Percentiles rank a stretch among this genome's conserved stretches.
phyloP scores from a whole-genome alignment of 2,113 vertebrate species.

The Ciconia stormi region DNA sequence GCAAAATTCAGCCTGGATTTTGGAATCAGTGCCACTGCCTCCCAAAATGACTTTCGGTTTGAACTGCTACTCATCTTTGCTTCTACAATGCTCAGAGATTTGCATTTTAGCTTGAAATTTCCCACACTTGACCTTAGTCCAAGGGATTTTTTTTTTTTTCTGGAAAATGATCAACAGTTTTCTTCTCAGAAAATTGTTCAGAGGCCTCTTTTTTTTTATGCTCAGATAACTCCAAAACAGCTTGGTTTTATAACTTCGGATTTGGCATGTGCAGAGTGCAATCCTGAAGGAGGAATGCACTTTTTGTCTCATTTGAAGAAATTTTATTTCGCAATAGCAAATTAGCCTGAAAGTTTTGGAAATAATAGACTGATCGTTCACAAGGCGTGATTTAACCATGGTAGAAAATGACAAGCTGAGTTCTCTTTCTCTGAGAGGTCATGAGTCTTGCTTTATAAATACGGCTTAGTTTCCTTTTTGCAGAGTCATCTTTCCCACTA shows the following conservation, averaged over 20 bases:
- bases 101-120: slow-evolving; percentile 1
- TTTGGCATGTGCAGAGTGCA: slow-evolving; percentile 14
- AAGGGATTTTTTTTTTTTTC: background rate
- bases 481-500: slow-evolving; percentile 51
- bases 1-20: background rate
- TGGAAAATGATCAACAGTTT: background rate
- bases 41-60: background rate
- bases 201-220: background rate
- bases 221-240: slow-evolving; percentile 2
- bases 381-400: background rate
- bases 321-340: slow-evolving; percentile 29
- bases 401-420: slow-evolving; percentile 30
- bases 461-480: slow-evolving; percentile 44
- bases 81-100: background rate
- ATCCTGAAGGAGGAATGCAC: slow-evolving; percentile 18
- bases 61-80: background rate
- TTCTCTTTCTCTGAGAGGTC: background rate
- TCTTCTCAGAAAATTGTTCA: background rate
- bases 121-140: background rate
- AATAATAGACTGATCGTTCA: background rate
- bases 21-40: background rate
- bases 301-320: slow-evolving; percentile 1
- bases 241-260: slow-evolving; percentile 30
- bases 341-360: slow-evolving; percentile 25
- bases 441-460: slow-evolving; percentile 33